Base-by-base conservation (phyloP, 2,797 vertebrate genomes). In the Catostomus latipinnis region DNA sequence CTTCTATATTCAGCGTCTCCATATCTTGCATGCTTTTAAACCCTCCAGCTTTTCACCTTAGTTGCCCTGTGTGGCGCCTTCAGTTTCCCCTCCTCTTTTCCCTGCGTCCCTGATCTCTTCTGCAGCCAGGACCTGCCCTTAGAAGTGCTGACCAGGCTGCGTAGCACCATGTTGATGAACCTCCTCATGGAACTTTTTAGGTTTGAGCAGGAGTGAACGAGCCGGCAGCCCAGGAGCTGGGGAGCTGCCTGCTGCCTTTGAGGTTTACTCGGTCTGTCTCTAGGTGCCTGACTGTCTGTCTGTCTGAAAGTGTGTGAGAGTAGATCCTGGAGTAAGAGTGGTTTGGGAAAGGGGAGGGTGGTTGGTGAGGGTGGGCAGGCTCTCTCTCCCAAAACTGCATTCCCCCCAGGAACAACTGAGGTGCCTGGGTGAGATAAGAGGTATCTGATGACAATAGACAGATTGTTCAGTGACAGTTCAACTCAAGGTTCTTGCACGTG, bases 391-490 rank as follows among this genome's bases (percentile, higher is more conserved):
- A 46, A 52, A 74, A 74, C 83, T 89, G 86, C 72, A 92, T 90
- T 87, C 86, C 86, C 86, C 45, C 81, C 86, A 89, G 91, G 86
- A 61, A 81, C 43, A 58, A 78, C 48, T 46, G 83, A 52, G 89
- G 92, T 91, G 89, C 84, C 84, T 77, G 69, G 61, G 91, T 86
- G 78, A 88, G 95, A 95, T 96, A 95, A 96, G 91, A 92, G 58
- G 86, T 78, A 86, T 86, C 88, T 76, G 86, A 86, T 90, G 92
- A 94, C 91, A 91, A 72, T 89, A 92, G 90, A 88, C 94, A 95
- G 94, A 88, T 89, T 52, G 61, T 45, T 75, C 45, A 80, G 86
- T 91, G 87, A 90, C 88, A 88, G 88, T 87, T 86, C 4, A 66
- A 77, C 68, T 67, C 63, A 6, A 63, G 62, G 22, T 12, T 46